Conservation (phyloP, 2,797 vertebrate genomes). For the Gallinago solitaria region DNA sequence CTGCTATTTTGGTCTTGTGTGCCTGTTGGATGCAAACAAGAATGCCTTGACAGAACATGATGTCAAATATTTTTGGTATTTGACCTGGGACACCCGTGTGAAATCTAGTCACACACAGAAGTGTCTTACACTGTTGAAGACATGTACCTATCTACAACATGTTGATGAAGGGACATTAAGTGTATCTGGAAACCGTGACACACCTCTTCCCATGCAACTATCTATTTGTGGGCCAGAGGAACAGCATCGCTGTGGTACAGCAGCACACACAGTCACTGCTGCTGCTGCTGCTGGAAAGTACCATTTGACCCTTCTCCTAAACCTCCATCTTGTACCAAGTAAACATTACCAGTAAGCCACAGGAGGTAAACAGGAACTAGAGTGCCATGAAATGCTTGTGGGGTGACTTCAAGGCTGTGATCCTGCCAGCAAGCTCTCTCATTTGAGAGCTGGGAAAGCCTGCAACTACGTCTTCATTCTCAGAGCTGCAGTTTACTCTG, state of each 20-base stretch:
- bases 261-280: not conserved
- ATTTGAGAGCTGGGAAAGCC: not conserved
- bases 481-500: too few species aligned
- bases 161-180: not conserved
- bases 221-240: not conserved
- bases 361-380: not conserved
- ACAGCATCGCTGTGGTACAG: not conserved
- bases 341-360: not conserved
- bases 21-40: not conserved
- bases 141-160: not conserved
- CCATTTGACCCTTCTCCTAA: not conserved
- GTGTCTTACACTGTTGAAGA: not conserved
- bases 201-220: not conserved
- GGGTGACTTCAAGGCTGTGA: not conserved
- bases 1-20: not conserved
- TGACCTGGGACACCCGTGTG: not conserved
- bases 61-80: not conserved
- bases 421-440: not conserved
- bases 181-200: not conserved
- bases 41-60: not conserved
- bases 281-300: not conserved
- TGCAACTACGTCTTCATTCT: not conserved
- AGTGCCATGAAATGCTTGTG: not conserved
- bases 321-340: not conserved
- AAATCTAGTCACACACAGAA: not conserved